A percentile compares a stretch with the other conserved stretches of the same genome.
phyloP scores from a whole-genome alignment of 2,888 invertebrate species.

The Dyspetes luteomarginatus region DNA sequence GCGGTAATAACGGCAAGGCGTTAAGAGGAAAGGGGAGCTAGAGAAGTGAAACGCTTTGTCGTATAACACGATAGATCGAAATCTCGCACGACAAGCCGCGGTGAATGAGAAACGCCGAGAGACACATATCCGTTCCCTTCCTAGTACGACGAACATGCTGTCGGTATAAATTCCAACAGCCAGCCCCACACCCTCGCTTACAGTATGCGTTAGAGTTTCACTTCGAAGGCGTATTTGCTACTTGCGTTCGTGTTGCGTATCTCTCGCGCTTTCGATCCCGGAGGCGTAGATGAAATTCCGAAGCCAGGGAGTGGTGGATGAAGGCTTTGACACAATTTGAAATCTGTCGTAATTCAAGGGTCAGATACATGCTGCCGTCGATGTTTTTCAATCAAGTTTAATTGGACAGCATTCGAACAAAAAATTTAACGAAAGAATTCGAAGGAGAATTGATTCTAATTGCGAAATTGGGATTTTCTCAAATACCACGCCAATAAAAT shows the following conservation, averaged over 20 bases:
- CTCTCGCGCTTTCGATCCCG: background rate
- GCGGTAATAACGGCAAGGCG: constrained; percentile 6
- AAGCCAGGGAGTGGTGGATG: background rate
- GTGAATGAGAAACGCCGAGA: constrained; percentile 31
- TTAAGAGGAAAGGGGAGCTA: background rate
- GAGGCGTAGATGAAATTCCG: constrained; percentile 35
- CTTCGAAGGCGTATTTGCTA: constrained; percentile 23
- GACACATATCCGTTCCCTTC: constrained; percentile 3
- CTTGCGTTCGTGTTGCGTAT: constrained; percentile 12
- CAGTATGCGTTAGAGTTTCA: background rate
- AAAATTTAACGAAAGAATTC: no score
- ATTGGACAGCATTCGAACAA: no score
- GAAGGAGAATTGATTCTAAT: no score
- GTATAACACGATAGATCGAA: constrained; percentile 45
- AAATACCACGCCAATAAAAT: no score
- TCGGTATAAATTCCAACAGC: constrained; percentile 48
- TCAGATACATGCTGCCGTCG: background rate
- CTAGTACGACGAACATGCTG: constrained; percentile 34
- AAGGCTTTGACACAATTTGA: background rate
- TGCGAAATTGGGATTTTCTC: no score
- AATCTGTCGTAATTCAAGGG: background rate
- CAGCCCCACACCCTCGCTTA: background rate
- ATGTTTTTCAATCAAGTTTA: background rate
- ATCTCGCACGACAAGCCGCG: constrained; percentile 24
- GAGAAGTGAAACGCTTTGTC: constrained; percentile 16